Percentiles rank a stretch among this genome's conserved stretches.
phyloP scores from a whole-genome alignment of 2,113 vertebrate genomes.

The Leptodactylus fuscus region DNA sequence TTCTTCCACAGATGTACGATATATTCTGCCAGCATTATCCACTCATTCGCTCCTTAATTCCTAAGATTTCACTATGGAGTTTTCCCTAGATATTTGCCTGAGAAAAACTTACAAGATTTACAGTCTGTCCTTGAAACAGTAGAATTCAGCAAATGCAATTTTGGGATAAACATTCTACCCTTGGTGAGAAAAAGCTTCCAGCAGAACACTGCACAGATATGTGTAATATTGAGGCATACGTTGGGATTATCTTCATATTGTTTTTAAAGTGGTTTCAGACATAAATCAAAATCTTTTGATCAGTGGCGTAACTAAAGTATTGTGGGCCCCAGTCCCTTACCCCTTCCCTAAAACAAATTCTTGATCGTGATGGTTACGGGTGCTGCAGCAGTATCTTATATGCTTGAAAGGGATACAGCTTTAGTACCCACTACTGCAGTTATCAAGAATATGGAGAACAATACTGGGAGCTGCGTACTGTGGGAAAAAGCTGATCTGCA shows the following conservation, averaged over 20 bases:
- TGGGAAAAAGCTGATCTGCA: too few relatives aligned
- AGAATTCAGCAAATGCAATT: conserved; percentile 40
- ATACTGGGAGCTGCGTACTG: too few relatives aligned
- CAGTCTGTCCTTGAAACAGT: conserved; percentile 54
- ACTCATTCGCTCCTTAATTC: conserved; percentile 54
- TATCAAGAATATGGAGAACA: too few relatives aligned
- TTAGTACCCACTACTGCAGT: too few relatives aligned
- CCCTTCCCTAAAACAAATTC: too few relatives aligned
- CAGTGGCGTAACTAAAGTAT: too few relatives aligned
- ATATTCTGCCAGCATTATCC: conserved; percentile 50
- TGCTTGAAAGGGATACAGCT: too few relatives aligned
- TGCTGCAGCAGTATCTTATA: too few relatives aligned
- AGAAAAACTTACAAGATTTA: conserved; percentile 47
- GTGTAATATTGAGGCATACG: neutral
- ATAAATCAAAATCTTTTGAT: neutral
- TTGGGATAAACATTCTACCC: conserved; percentile 38
- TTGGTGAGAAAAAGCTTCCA: neutral
- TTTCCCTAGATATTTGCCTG: conserved; percentile 51
- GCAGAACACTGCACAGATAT: conserved; percentile 13
- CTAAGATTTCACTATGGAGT: conserved; percentile 42
- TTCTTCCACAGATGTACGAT: conserved; percentile 56
- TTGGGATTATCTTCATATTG: neutral
- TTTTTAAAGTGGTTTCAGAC: neutral
- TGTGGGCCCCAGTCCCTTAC: too few relatives aligned
- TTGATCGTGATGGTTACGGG: too few relatives aligned